Evolutionary conservation across 2,888 invertebrate genomes (phyloP).

Genomic region (Argyresthia goedartella): DNA sequence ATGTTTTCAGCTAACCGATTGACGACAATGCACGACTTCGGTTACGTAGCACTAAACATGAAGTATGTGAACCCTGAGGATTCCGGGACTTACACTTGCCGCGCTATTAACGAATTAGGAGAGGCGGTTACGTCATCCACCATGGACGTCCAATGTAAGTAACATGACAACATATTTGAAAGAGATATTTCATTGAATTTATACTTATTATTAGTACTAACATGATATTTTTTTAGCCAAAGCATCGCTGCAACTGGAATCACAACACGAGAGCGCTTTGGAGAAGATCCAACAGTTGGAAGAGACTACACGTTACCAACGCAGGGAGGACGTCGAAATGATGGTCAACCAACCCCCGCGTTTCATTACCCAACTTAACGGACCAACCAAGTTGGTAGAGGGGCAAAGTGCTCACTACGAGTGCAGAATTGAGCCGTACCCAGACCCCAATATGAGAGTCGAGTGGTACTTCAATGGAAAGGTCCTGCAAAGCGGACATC

Average conservation of each 20-base stretch:
- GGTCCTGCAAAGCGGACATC: slow-evolving; percentile 88
- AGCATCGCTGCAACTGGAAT: slow-evolving; percentile 88
- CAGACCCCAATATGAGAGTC: slow-evolving; percentile 88
- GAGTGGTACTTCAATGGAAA: slow-evolving; percentile 96
- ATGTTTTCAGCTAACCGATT: slow-evolving; percentile 80
- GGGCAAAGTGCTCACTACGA: slow-evolving; percentile 94
- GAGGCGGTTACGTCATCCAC: slow-evolving; percentile 96
- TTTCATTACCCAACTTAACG: slow-evolving; percentile 88
- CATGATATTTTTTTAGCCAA: slow-evolving; percentile 70
- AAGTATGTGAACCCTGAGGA: slow-evolving; percentile 96
- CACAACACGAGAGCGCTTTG: slow-evolving; percentile 90
- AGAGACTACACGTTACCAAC: slow-evolving; percentile 82
- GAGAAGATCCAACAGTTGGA: slow-evolving; percentile 90
- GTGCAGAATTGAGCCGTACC: slow-evolving; percentile 93
- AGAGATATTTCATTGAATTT: too few species aligned
- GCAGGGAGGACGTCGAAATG: slow-evolving; percentile 85
- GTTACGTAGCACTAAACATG: slow-evolving; percentile 95
- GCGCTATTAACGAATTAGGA: slow-evolving; percentile 92
- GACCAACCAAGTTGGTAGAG: slow-evolving; percentile 87
- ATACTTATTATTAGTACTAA: slow-evolving; percentile 1
- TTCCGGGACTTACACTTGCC: slow-evolving; percentile 95
- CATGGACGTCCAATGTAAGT: slow-evolving; percentile 87
- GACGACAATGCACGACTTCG: slow-evolving; percentile 97
- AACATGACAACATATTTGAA: too few species aligned
- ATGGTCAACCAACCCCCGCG: slow-evolving; percentile 85